Base-by-base conservation (phyloP, 2,888 invertebrate species). In the Volucella inflata region DNA sequence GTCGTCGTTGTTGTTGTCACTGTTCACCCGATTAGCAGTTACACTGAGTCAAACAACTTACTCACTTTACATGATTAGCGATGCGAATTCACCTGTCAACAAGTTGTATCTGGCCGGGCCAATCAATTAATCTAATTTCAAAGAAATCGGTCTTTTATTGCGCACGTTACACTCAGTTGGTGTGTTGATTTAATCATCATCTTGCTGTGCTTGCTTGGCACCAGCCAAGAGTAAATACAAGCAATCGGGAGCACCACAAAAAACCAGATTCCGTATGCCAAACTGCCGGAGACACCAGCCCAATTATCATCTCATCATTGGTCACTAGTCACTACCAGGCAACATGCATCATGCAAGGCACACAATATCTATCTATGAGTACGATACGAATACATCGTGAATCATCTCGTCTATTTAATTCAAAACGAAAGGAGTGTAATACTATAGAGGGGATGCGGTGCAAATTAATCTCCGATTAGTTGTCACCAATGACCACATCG, bases 51-150 rank as follows among this genome's bases (percentile, higher is more conserved):
- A 40, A 65, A 85, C 81, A 81, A 76, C 76, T 85, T 75, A 85
- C 84, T 79, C 83, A 79, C 79, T 84, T 70, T 75, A 76, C 80
- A 81, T 81, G 80, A 80, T 84, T 75, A 65, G 83, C 79, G 79
- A 79, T 74, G 80, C 72, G 85, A 85, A 74, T 81, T 72, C 81
- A 81, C 72, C 81, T 85, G 85, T 85, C 85, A 79, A 72, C 85
- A 50, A n/a, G 68, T 46, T 38, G 16, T 48, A 57, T 57, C 48
- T 46, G 64, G 11, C 53, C 42, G 53, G 64, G 70, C 84, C 81
- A 85, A 85, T 85, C 81, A 85, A 85, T 85, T 85, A 85, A 85
- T 85, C 81, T 85, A 85, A 85, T 85, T 85, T 85, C 76, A 76
- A 85, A 83, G 71, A 81, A 76, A 85, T 81, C 85, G 50, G 46